Evolutionary conservation across 2,888 invertebrate genomes (phyloP).

Genomic region (Alsophila aescularia): DNA sequence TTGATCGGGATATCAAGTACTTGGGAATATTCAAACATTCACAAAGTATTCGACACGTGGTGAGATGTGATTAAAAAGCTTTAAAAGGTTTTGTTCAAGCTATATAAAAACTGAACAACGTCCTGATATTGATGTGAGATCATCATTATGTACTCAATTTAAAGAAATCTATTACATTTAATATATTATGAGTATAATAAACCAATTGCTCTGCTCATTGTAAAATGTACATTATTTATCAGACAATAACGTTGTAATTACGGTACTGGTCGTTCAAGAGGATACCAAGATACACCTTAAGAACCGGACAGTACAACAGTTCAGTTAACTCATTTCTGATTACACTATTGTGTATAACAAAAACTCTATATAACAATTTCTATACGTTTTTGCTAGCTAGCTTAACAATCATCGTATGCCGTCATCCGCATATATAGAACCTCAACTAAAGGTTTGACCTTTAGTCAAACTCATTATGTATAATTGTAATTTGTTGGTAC

Average conservation of each 20-base stretch:
- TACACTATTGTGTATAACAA: constrained; percentile 36
- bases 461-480: constrained; percentile 29
- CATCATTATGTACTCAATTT: not conserved
- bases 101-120: too few species aligned
- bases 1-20: not conserved
- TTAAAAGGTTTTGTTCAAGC: too few species aligned
- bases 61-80: too few species aligned
- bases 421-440: constrained; percentile 37
- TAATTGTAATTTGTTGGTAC: constrained; percentile 28
- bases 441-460: constrained; percentile 34
- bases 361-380: constrained; percentile 33
- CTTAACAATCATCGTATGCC: constrained; percentile 41
- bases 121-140: too few species aligned
- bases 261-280: not conserved
- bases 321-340: constrained; percentile 42
- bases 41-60: too few species aligned
- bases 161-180: not conserved
- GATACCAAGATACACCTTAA: not conserved
- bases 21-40: too few species aligned
- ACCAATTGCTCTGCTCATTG: not conserved
- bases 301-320: constrained; percentile 8
- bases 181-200: not conserved
- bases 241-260: too few species aligned
- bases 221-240: too few species aligned
- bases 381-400: constrained; percentile 39